Evolutionary conservation across 2,888 invertebrate genomes (phyloP), one percentile per base, ranked within the genome.

Genomic region (Petrophora chlorosata): DNA sequence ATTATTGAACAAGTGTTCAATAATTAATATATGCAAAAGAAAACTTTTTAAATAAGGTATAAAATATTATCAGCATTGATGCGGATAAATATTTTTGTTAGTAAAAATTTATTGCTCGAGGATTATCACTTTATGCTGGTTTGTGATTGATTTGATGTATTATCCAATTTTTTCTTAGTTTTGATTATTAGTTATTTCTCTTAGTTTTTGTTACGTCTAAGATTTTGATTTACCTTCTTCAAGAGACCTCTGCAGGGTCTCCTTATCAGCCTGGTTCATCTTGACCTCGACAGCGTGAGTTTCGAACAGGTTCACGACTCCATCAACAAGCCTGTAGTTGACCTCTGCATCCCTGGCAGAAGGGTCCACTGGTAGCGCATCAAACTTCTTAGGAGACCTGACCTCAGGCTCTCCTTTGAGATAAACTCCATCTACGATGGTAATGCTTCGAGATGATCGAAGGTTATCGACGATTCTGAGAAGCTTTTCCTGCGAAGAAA

Each of bases 221-320:
- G 12, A 28, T 28, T 28, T 28, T 13, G 7, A 9, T 4, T 85
- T 91, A 95, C 96, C 95, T 94, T 96, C 96, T 72, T 95, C 96
- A 35, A 95, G 88, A n/a, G 95, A 94, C 61, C 95, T 92, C 72
- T 94, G 93, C 76, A 96, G 91, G 65, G 94, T 94, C 61, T 94
- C 92, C 61, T 95, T 93, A 29, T 94, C 92, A 38, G 92, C 92
- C 53, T 93, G 93, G 65, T 96, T 96, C 66, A 96, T 92, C 80
- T 95, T 95, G 67, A 96, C 93, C 73, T 96, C 96, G 29, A 96
- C 87, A 10, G 95, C 94, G 70, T 96, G 96, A 38, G 94, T 94
- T 67, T 94, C 94, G 59, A 96, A 92, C 78, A 96, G 94, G 64
- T 93, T 92, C 56, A 94, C 93, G 5, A 96, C 92, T 57, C 94